Conservation (phyloP, 2,888 invertebrate genomes). For the Cosmopolites sordidus region DNA sequence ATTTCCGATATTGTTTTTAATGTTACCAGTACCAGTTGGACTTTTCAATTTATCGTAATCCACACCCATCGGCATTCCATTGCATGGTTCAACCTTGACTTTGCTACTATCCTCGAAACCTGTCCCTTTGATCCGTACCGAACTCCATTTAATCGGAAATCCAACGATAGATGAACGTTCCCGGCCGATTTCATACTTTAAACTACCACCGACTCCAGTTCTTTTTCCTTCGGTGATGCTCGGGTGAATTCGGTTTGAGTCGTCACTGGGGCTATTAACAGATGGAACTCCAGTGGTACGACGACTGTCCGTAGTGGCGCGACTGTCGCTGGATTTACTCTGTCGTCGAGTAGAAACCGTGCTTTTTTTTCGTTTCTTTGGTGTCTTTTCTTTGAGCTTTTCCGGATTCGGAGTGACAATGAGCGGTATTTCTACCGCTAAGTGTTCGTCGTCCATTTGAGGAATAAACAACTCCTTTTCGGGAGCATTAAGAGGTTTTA, state of each 20-base stretch:
- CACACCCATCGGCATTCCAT: constrained; percentile 48
- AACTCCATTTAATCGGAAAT: constrained; percentile 58
- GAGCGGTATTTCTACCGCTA: constrained; percentile 41
- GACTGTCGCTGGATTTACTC: constrained; percentile 15
- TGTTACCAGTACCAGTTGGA: constrained; percentile 32
- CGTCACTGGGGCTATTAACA: constrained; percentile 21
- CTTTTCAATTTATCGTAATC: constrained; percentile 42
- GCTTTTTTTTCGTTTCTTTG: constrained; percentile 16
- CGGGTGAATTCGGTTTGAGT: constrained; percentile 17
- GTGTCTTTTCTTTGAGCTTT: constrained; percentile 27
- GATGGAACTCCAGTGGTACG: constrained; percentile 29
- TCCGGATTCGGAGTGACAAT: constrained; percentile 43
- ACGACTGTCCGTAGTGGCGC: constrained; percentile 27
- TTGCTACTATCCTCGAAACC: constrained; percentile 60
- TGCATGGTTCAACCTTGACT: constrained; percentile 62
- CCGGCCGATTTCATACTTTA: constrained; percentile 45
- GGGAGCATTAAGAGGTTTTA: constrained; percentile 12
- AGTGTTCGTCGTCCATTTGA: constrained; percentile 35
- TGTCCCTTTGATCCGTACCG: constrained; percentile 61
- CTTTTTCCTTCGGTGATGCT: constrained; percentile 28
- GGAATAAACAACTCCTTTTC: background rate
- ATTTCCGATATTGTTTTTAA: constrained; percentile 45
- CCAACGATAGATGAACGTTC: constrained; percentile 41
- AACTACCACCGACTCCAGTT: constrained; percentile 40
- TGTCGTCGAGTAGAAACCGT: constrained; percentile 5